Evolutionary conservation across 2,888 invertebrate genomes (phyloP).

Genomic region (Andrena praecox): DNA sequence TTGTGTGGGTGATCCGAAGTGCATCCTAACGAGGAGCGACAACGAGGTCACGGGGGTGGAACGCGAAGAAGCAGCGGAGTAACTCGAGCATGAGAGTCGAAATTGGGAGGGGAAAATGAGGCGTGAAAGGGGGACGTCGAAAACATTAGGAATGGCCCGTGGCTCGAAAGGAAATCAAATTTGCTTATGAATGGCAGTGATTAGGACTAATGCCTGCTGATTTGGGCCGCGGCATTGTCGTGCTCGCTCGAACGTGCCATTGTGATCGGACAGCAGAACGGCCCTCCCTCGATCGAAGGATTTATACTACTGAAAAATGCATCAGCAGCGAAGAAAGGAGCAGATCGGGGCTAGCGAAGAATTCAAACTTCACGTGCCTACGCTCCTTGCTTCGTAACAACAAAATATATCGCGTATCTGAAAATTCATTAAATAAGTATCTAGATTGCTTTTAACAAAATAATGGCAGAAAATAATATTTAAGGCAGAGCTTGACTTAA

Average conservation of each 20-base stretch:
- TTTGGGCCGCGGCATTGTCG: slow-evolving; percentile 73
- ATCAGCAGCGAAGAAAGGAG: background rate
- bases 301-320: slow-evolving; percentile 20
- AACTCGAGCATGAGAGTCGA: slow-evolving; percentile 4
- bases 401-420: background rate
- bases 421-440: background rate
- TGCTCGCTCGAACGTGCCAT: slow-evolving; percentile 65
- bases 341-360: background rate
- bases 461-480: background rate
- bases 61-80: background rate
- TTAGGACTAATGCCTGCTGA: slow-evolving; percentile 76
- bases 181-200: slow-evolving; percentile 79
- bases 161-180: slow-evolving; percentile 75
- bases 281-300: slow-evolving; percentile 21
- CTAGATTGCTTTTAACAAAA: too few species aligned
- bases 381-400: background rate
- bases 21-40: slow-evolving; percentile 13
- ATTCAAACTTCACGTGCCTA: background rate
- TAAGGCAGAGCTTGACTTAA: too few species aligned
- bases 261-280: slow-evolving; percentile 60
- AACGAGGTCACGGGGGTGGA: slow-evolving; percentile 41
- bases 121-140: slow-evolving; percentile 66
- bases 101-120: slow-evolving; percentile 65
- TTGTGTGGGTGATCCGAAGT: too few species aligned
- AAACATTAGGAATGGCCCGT: slow-evolving; percentile 74